Evolutionary conservation across 2,797 vertebrate species (phyloP), one percentile per base, ranked within the genome.

Genomic region (Anguilla marmorata): DNA sequence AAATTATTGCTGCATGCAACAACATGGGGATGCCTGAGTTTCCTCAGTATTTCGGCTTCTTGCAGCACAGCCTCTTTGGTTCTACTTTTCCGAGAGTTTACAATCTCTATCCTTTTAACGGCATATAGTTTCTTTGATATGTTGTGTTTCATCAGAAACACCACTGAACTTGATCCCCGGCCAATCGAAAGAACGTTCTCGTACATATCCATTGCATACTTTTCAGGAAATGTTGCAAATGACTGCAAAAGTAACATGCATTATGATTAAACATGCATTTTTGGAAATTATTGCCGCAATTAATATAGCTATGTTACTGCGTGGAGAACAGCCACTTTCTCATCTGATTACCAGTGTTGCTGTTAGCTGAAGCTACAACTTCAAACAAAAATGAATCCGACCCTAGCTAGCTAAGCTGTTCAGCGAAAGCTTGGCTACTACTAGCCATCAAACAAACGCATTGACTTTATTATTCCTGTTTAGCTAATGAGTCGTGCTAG

Each of bases 21-120:
- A n/a, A 97, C 89, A 48, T 97, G 95, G 24, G 95, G 96, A 85
- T 97, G 95, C 84, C 92, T 89, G 76, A 97, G 89, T 87, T 92
- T 92, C 76, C 93, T 86, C 66, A 97, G 91, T 88, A 97, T 96
- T 14, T 95, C 94, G 4, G 96, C 96, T 90, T 97, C 97, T 41
- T 94, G 95, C 7, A 96, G 90, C 1, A 96, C 90, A 0, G 92
- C 93, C 19, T 91, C 93, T 87, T 92, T 94, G 0, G 87, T 93
- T 37, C 92, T 94, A 5, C 91, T 90, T 74, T 91, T 88, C 76
- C 91, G 91, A 0, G 92, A 91, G 0, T 91, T 89, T 58, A 94
- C 92, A 0, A 95, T 89, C 63, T 93, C 93, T 45, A 97, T 95
- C 91, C 91, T 95, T 90, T 97, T 97, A 79, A 97, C 95, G 0